These are phyloP conservation scores for Epistrophella euchroma DNA, from an alignment of 2,888 invertebrate species.

Conservation along the genomic window DNA sequence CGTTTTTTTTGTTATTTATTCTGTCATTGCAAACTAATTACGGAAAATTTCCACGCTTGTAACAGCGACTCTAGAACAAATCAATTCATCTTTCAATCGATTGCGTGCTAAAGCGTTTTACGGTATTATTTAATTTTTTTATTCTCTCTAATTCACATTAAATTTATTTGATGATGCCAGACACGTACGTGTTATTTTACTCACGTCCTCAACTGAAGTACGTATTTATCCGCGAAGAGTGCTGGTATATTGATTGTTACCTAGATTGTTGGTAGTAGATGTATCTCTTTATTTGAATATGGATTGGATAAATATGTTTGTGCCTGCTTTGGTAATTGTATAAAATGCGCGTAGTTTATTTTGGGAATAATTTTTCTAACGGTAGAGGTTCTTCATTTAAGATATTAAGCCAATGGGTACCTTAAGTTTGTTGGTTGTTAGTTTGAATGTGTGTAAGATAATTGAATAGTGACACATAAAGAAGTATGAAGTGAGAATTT, in stretches of 20 bases:
- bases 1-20: conserved; percentile 12
- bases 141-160: conserved; percentile 70
- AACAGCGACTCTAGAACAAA: conserved; percentile 72
- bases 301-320: conserved; percentile 67
- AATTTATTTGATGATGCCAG: conserved; percentile 58
- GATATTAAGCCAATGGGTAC: conserved; percentile 17
- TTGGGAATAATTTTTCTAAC: conserved; percentile 58
- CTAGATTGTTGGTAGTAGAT: conserved; percentile 38
- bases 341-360: conserved; percentile 58
- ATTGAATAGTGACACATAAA: conserved; percentile 20
- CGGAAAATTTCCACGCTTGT: conserved; percentile 73
- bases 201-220: conserved; percentile 70
- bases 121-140: conserved; percentile 70
- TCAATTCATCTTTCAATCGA: conserved; percentile 76
- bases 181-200: conserved; percentile 74
- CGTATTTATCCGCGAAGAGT: conserved; percentile 71
- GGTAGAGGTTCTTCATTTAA: conserved; percentile 32
- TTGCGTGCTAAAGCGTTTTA: conserved; percentile 75
- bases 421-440: neutral
- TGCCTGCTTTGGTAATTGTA: conserved; percentile 57
- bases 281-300: conserved; percentile 62
- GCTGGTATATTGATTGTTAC: conserved; percentile 70
- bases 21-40: conserved; percentile 61
- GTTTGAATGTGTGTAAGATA: conserved; percentile 19
- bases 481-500: conserved; percentile 29